Evolutionary conservation across 2,888 invertebrate species (phyloP).

Genomic region (Busseola fusca): DNA sequence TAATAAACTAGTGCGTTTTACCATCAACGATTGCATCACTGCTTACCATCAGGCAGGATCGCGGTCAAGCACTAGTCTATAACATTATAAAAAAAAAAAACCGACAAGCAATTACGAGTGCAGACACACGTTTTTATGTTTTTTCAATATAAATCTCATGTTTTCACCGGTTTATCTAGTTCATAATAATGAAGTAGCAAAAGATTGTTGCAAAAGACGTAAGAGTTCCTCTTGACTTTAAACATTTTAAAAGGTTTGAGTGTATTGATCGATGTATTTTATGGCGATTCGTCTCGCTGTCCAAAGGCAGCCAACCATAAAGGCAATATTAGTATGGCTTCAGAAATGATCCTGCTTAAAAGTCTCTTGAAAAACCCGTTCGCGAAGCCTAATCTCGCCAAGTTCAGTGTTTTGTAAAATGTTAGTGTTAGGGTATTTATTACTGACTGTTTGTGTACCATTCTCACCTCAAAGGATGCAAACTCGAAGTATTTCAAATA

Average conservation of each 20-base stretch:
- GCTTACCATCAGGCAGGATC: no score
- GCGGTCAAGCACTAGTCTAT: no score
- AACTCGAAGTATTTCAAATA: no score
- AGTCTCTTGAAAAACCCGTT: slow-evolving; percentile 5
- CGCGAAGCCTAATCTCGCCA: slow-evolving; percentile 3
- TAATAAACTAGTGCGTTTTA: no score
- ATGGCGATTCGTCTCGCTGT: slow-evolving; percentile 4
- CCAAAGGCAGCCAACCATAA: slow-evolving; percentile 11
- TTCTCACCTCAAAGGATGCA: background rate
- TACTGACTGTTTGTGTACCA: background rate
- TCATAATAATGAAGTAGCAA: slow-evolving; percentile 30
- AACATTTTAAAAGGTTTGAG: background rate
- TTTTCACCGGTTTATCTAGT: slow-evolving; percentile 44
- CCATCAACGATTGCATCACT: no score
- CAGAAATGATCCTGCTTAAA: slow-evolving; percentile 9
- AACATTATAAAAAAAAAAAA: no score
- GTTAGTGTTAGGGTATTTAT: background rate
- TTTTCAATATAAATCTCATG: slow-evolving; percentile 39
- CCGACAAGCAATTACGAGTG: slow-evolving; percentile 34
- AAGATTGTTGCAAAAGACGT: slow-evolving; percentile 1
- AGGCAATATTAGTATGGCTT: slow-evolving; percentile 5
- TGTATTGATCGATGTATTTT: slow-evolving; percentile 6
- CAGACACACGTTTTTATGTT: slow-evolving; percentile 51
- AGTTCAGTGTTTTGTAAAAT: slow-evolving; percentile 2
- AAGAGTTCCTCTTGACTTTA: background rate